A percentile compares a stretch with the other conserved stretches of the same genome.
Conservation (phyloP, 2,113 vertebrate species). For the Heterocephalus glaber region DNA sequence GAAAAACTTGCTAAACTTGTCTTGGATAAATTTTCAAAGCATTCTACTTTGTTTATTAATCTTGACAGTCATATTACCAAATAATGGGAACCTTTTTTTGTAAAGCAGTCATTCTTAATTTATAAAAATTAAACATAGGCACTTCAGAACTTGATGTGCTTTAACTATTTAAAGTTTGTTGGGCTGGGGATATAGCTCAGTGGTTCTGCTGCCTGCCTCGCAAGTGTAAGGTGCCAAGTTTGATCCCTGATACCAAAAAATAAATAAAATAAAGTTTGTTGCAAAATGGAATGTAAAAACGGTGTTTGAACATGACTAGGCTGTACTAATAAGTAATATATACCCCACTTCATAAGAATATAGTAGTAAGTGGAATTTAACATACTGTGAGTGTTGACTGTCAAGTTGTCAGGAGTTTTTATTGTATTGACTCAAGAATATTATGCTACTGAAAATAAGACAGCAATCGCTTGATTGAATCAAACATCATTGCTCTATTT, state of each 20-base stretch:
- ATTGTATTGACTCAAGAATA: not conserved
- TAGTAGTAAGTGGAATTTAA: not conserved
- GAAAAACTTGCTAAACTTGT: conserved; percentile 1
- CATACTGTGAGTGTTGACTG: not conserved
- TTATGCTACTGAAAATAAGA: not conserved
- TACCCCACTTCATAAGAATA: not conserved
- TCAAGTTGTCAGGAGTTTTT: not conserved
- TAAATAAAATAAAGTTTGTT: not conserved
- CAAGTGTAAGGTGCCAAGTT: too few relatives aligned
- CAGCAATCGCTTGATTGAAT: not conserved
- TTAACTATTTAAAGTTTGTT: conserved; percentile 1
- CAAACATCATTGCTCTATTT: not conserved
- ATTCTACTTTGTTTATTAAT: not conserved
- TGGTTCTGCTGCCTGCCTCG: too few relatives aligned
- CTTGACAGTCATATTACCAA: not conserved
- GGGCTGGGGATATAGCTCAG: too few relatives aligned
- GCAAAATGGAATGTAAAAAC: not conserved
- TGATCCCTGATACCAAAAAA: too few relatives aligned
- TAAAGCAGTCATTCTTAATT: not conserved
- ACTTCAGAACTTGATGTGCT: not conserved
- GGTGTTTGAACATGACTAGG: not conserved
- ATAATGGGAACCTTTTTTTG: not conserved
- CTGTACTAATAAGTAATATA: not conserved
- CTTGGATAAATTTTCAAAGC: not conserved
- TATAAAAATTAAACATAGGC: not conserved